A percentile compares a stretch with the other conserved stretches of the same genome.
Conservation (phyloP, 2,113 vertebrate species). For the Phoenicopterus ruber region DNA sequence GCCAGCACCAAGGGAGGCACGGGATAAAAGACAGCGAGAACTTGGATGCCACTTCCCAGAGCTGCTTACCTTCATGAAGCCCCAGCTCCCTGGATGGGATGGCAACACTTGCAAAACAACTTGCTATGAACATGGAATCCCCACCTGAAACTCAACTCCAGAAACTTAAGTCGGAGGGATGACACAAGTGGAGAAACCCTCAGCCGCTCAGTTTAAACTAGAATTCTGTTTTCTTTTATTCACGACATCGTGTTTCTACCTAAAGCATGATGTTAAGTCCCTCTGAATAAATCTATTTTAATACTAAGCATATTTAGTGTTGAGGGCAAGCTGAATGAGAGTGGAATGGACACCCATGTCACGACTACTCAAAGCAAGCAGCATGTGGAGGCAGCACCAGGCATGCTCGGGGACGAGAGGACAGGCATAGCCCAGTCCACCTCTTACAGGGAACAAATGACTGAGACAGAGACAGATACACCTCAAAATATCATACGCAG, state of each 20-base stretch:
- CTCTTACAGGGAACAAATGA: neutral
- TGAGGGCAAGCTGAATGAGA: neutral
- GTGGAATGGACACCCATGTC: neutral
- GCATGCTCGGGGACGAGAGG: accelerated
- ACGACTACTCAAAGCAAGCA: neutral
- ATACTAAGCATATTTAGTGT: neutral
- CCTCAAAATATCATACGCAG: neutral
- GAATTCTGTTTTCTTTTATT: neutral
- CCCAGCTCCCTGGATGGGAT: neutral
- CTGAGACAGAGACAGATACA: neutral
- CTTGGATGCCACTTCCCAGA: neutral
- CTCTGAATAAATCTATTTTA: neutral
- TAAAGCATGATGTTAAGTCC: neutral
- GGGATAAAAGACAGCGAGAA: neutral
- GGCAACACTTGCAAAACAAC: neutral
- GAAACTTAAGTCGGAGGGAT: neutral
- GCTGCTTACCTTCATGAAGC: neutral
- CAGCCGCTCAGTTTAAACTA: neutral
- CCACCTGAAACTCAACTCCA: neutral
- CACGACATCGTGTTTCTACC: accelerated
- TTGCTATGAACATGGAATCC: neutral
- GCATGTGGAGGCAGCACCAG: neutral
- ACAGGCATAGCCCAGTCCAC: neutral
- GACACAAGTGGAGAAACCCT: neutral
- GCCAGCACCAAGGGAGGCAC: accelerated